Percentiles rank a stretch among this genome's conserved stretches.
Evolutionary conservation across 2,888 invertebrate species (phyloP).

Genomic region (Halictus quadricinctus): DNA sequence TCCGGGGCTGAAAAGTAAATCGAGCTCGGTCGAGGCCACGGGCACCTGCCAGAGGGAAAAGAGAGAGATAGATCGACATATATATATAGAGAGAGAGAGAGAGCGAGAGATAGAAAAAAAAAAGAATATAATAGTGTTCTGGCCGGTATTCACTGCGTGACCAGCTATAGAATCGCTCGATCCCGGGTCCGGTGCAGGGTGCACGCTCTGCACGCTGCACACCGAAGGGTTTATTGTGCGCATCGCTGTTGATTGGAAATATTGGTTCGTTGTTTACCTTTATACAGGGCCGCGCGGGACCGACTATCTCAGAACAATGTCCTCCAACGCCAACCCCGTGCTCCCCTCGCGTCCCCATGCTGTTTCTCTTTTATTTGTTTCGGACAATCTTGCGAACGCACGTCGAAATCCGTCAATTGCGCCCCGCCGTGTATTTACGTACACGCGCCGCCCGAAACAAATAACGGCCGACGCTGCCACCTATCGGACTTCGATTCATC

Average conservation of each 20-base stretch:
- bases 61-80: not conserved
- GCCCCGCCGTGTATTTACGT: constrained; percentile 36
- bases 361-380: constrained; percentile 49
- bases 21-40: constrained; percentile 31
- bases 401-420: constrained; percentile 47
- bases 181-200: constrained; percentile 13
- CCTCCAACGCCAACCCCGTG: not conserved
- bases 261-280: constrained; percentile 61
- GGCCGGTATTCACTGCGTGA: constrained; percentile 38
- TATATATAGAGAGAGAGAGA: not conserved
- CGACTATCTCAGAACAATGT: constrained; percentile 58
- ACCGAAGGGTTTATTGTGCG: constrained; percentile 47
- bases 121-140: constrained; percentile 55
- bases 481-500: constrained; percentile 42
- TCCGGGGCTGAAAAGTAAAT: constrained; percentile 58
- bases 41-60: not conserved
- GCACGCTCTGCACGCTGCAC: not conserved
- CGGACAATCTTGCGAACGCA: constrained; percentile 32
- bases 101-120: not conserved
- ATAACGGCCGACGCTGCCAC: constrained; percentile 22
- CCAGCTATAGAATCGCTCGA: constrained; percentile 46
- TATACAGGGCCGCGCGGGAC: constrained; percentile 17
- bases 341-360: too few species aligned
- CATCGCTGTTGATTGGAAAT: constrained; percentile 58
- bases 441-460: constrained; percentile 34